A percentile compares a stretch with the other conserved stretches of the same genome.
phyloP scores from a whole-genome alignment of 2,797 vertebrate species.

The Amblyopsis hoosieri region DNA sequence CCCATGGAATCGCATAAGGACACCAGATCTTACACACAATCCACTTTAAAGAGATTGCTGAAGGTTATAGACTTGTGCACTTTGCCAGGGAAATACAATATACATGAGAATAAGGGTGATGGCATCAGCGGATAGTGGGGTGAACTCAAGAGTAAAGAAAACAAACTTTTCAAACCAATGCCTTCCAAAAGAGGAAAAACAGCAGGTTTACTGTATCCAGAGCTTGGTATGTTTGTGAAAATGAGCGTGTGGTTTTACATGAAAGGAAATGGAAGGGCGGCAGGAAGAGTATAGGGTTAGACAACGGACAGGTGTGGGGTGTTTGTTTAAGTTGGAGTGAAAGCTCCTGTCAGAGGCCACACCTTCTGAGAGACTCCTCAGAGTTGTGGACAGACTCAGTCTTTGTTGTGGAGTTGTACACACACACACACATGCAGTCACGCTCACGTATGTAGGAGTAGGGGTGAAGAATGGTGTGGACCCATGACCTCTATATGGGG shows the following conservation, averaged over 20 bases:
- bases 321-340: slow-evolving; percentile 18
- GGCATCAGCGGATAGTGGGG: slow-evolving; percentile 7
- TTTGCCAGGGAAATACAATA: slow-evolving; percentile 22
- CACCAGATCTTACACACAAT: no score
- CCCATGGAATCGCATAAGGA: no score
- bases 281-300: neutral
- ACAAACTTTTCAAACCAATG: slow-evolving; percentile 14
- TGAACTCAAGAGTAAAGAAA: slow-evolving; percentile 34
- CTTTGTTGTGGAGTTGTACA: slow-evolving; percentile 2
- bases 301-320: slow-evolving; percentile 16
- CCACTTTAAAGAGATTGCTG: neutral
- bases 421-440: neutral
- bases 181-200: neutral
- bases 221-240: slow-evolving; percentile 25
- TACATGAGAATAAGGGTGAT: slow-evolving; percentile 1
- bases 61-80: slow-evolving; percentile 5
- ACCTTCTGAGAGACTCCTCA: slow-evolving; percentile 43
- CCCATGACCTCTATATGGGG: neutral
- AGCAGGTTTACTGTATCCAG: neutral
- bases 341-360: slow-evolving; percentile 21
- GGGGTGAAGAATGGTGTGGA: slow-evolving; percentile 5
- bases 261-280: slow-evolving; percentile 1
- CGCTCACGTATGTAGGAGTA: slow-evolving; percentile 11
- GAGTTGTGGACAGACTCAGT: slow-evolving; percentile 12
- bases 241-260: slow-evolving; percentile 37